Percentiles rank a stretch among this genome's conserved stretches.
These are phyloP conservation scores for Lutraria lutraria DNA, from an alignment of 2,888 invertebrate species.

Conservation along the genomic window DNA sequence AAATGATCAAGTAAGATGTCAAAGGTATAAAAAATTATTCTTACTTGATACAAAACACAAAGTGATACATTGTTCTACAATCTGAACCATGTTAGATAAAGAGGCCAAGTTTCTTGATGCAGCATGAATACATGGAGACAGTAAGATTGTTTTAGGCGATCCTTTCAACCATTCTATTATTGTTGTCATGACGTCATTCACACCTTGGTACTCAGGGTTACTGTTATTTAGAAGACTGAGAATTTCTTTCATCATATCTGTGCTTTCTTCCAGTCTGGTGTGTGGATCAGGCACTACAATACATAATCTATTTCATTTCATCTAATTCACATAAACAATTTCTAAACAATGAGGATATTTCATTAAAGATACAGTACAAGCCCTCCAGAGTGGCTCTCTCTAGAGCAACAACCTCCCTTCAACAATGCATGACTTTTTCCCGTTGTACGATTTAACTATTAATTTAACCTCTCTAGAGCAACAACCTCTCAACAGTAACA, in stretches of 20 bases:
- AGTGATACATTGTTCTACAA: slow-evolving; percentile 84
- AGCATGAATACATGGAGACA: slow-evolving; percentile 83
- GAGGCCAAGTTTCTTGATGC: slow-evolving; percentile 83
- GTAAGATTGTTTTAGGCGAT: slow-evolving; percentile 83
- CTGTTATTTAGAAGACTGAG: slow-evolving; percentile 84
- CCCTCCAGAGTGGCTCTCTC: too few relatives aligned
- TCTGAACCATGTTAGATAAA: slow-evolving; percentile 79
- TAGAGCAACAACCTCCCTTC: too few relatives aligned
- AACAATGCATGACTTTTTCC: too few relatives aligned
- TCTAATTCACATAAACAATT: too few relatives aligned
- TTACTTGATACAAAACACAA: slow-evolving; percentile 80
- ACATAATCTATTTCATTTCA: neutral
- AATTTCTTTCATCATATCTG: slow-evolving; percentile 82
- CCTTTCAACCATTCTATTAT: slow-evolving; percentile 83
- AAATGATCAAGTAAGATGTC: too few relatives aligned
- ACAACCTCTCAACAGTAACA: too few relatives aligned
- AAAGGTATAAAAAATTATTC: neutral
- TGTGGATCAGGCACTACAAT: slow-evolving; percentile 73
- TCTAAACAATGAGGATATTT: too few relatives aligned
- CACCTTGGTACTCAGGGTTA: slow-evolving; percentile 80
- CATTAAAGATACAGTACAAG: too few relatives aligned
- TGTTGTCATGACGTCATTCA: slow-evolving; percentile 75
- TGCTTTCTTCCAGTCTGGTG: slow-evolving; percentile 80
- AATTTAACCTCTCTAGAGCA: too few relatives aligned
- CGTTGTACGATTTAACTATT: too few relatives aligned